Percentiles rank a stretch among this genome's conserved stretches.
Evolutionary conservation across 2,888 invertebrate species (phyloP).

Genomic region (Drosophila affinis): DNA sequence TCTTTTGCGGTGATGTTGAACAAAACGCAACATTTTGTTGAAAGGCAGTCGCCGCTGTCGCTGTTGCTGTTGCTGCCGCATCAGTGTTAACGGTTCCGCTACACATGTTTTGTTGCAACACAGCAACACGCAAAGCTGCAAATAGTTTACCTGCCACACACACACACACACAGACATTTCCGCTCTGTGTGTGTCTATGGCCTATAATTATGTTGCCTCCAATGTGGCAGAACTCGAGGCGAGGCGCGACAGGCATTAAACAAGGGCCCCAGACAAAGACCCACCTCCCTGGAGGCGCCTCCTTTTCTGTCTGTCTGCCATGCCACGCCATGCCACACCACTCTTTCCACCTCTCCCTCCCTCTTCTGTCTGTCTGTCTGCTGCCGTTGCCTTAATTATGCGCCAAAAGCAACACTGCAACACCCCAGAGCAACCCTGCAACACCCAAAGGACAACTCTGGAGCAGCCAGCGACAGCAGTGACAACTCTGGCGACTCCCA

Average conservation of each 20-base stretch:
- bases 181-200: constrained; percentile 20
- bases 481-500: constrained; percentile 13
- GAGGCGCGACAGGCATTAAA: constrained; percentile 61
- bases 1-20: constrained; percentile 41
- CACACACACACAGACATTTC: constrained; percentile 26
- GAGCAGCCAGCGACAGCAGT: constrained; percentile 10
- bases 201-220: constrained; percentile 64
- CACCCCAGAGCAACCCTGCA: constrained; percentile 5
- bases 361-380: constrained; percentile 27
- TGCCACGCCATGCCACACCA: neutral
- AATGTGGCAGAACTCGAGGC: constrained; percentile 41
- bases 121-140: constrained; percentile 57
- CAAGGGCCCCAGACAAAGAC: constrained; percentile 55
- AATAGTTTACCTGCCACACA: constrained; percentile 39
- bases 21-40: constrained; percentile 61
- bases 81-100: constrained; percentile 56
- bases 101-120: constrained; percentile 37
- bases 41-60: constrained; percentile 19
- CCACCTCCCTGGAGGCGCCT: constrained; percentile 20
- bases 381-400: constrained; percentile 61
- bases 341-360: constrained; percentile 21
- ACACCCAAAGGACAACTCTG: constrained; percentile 1
- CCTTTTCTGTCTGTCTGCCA: constrained; percentile 1
- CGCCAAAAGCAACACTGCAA: constrained; percentile 28
- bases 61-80: constrained; percentile 32